Evolutionary conservation across 2,797 vertebrate genomes (phyloP), one percentile per base, ranked within the genome.

Genomic region (Sciurus carolinensis): DNA sequence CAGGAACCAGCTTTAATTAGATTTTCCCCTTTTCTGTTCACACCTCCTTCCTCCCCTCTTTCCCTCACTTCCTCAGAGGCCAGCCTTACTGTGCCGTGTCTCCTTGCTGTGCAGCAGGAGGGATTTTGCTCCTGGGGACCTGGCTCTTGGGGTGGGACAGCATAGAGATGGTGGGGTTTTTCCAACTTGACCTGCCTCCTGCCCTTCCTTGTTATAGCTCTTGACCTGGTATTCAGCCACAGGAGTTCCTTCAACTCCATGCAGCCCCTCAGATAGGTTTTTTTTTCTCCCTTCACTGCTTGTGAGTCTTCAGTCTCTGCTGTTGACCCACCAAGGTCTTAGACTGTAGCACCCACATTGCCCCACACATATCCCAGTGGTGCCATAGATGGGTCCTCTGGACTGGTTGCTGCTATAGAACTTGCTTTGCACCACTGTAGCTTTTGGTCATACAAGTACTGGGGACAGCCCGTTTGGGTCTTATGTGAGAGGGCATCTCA

Each of bases 301-400:
- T 11, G 15, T 39, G 47, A 66, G 12, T 14, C 64, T 82, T 33
- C 72, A 26, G 42, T 30, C n/a, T 30, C 39, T 47, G 7, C 13
- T 12, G 76, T 20, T 3, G 3, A 39, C 64, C 8, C 47, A 0
- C 22, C 3, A 0, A 50, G 64, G n/a, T 2, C 47, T 79, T 39
- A 88, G n/a, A 42, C n/a, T 17, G 0, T 24, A 14, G 5, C 5
- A 0, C 33, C 75, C 2, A 0, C 36, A 2, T 17, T 3, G 0
- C 24, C 36, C 24, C 5, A 9, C 10, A 17, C 26, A 30, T 54
- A 44, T 81, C 44, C 3, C 47, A 47, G 47, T 17, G 36, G 72
- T 33, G 30, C 59, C 12, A 28, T 15, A 17, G 80, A 14, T 50
- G 39, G 52, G 59, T 62, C 39, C 22, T 30, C 7, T n/a, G 42